Evolutionary conservation across 2,888 invertebrate species (phyloP), one percentile per base, ranked within the genome.

Genomic region (Azorinus chamasolen): DNA sequence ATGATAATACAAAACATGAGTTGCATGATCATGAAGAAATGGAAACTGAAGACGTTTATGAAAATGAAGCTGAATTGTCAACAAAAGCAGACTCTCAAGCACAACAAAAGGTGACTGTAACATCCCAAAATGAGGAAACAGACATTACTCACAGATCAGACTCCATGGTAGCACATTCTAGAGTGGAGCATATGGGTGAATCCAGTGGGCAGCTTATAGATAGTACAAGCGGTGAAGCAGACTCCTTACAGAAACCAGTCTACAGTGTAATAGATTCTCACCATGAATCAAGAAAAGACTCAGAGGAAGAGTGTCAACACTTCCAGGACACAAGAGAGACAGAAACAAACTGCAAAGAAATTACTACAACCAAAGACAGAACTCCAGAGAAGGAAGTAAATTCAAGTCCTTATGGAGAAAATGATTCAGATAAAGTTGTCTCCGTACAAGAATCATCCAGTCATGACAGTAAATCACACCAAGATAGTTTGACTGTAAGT

Each of bases 331-430:
- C 32, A 4, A 10, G 32, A 10, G 5, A 10, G 10, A 32, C 32
- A 32, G 32, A 32, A 32, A 32, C 32, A 10, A 32, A 32, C 32
- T 32, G 32, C 32, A 32, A 32, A 32, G 32, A 32, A 32, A 32
- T 32, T 32, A 32, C 18, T 16, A 22, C 55, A 55, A 27, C 12
- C 16, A 66, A 58, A 58, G 51, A 51, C 10, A 43, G 27, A 48
- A 66, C 57, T 65, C 39, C 65, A 27, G 57, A 72, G 45, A 51
- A 45, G 32, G 39, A 70, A 25, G 58, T 59, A 61, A 78, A 61
- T 72, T 59, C 72, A 41, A 72, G 77, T 69, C 76, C 76, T 14
- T 53, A 20, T 24, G n/a, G 37, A 20, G 74, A 73, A 51, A 51
- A 32, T 4, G 62, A 32, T 58, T 39, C 51, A 22, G 58, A 53